Percentiles rank a stretch among this genome's conserved stretches.
Evolutionary conservation across 2,888 invertebrate species (phyloP).

Genomic region (Agrochola macilenta): DNA sequence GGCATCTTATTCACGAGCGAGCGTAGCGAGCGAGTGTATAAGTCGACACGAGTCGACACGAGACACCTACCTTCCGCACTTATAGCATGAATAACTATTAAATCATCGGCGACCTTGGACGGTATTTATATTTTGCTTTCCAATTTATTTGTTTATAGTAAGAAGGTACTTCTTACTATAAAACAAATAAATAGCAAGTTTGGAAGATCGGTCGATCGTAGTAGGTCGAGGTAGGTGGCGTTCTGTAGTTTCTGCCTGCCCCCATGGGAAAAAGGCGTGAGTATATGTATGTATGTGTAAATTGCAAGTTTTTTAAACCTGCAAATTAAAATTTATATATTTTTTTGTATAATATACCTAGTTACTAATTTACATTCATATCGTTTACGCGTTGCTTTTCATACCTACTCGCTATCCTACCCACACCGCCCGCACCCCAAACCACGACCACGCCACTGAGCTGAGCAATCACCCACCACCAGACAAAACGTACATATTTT

Average conservation of each 20-base stretch:
- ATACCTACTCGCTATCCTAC: background rate
- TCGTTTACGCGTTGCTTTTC: background rate
- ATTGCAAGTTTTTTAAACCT: background rate
- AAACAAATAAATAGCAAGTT: no score
- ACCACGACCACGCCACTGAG: background rate
- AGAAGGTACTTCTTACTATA: no score
- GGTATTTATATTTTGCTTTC: background rate
- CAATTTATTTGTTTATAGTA: no score
- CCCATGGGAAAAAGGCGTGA: background rate
- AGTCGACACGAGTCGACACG: no score
- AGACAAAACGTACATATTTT: background rate
- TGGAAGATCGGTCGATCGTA: background rate
- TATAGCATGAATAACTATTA: no score
- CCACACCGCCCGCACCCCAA: background rate
- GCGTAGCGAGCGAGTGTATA: no score
- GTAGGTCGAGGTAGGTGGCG: no score
- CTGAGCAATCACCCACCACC: background rate
- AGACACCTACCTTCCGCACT: no score
- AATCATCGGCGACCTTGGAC: background rate
- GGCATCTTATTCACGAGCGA: no score
- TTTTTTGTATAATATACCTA: background rate
- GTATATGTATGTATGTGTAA: background rate
- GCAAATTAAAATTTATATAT: background rate
- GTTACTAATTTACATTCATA: background rate
- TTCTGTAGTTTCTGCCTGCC: no score